Percentiles rank a stretch among this genome's conserved stretches.
Conservation (phyloP, 2,113 vertebrate species). For the Rhinolophus ferrumequinum region DNA sequence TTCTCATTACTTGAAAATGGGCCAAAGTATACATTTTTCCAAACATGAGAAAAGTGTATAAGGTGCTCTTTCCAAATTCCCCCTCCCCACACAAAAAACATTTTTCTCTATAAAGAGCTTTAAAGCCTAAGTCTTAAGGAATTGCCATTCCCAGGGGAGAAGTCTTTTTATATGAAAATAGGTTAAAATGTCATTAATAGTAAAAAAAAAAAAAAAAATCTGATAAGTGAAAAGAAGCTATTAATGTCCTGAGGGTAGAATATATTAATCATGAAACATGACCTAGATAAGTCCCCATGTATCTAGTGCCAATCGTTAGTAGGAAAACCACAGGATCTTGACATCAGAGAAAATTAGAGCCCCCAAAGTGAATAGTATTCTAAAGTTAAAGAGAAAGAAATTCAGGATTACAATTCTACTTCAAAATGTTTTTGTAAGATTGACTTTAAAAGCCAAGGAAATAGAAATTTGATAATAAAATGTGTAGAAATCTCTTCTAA, state of each 20-base stretch:
- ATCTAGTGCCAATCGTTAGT: conserved; percentile 49
- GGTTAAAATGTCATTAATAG: conserved; percentile 77
- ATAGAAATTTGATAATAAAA: conserved; percentile 20
- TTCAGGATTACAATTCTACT: not conserved
- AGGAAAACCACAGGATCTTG: conserved; percentile 60
- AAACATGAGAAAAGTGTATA: conserved; percentile 46
- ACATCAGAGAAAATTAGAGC: conserved; percentile 62
- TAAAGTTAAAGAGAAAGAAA: conserved; percentile 38
- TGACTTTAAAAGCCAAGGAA: conserved; percentile 44
- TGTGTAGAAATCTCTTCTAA: not conserved
- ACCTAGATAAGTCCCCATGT: conserved; percentile 69
- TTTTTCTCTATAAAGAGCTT: conserved; percentile 51
- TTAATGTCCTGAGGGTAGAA: conserved; percentile 73
- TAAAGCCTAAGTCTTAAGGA: conserved; percentile 45
- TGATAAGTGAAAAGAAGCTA: conserved; percentile 67
- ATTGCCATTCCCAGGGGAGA: conserved; percentile 60
- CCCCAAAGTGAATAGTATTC: conserved; percentile 29
- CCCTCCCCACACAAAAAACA: not conserved
- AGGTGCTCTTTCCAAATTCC: not conserved
- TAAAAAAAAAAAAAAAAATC: not conserved
- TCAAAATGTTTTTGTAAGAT: not conserved
- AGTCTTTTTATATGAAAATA: conserved; percentile 76
- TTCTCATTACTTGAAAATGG: conserved; percentile 78
- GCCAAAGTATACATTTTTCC: conserved; percentile 67
- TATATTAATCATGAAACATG: conserved; percentile 77